These are phyloP conservation scores for Babylonia areolata DNA, from an alignment of 1,140 invertebrate species.

Conservation along the genomic window DNA sequence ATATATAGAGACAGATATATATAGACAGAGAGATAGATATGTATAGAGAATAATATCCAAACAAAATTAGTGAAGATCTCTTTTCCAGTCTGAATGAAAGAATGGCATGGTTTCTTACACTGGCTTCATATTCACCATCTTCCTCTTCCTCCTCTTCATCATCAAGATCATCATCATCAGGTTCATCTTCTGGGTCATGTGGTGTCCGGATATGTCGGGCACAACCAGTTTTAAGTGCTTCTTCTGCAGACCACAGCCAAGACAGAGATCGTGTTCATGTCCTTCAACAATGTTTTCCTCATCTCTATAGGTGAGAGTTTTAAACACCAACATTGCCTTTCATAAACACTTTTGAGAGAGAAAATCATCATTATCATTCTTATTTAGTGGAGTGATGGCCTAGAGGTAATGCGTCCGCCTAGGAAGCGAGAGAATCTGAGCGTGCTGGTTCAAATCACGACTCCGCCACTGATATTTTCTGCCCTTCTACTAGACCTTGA, in stretches of 20 bases:
- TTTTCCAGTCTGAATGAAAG: neutral
- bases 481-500: no score
- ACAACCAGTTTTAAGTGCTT: slow-evolving; percentile 51
- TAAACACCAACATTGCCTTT: no score
- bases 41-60: no score
- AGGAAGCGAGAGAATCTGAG: no score
- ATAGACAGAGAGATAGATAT: no score
- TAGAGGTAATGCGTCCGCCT: no score
- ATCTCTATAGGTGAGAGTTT: neutral
- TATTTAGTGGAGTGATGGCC: no score
- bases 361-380: neutral
- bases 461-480: no score
- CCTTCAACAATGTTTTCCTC: neutral
- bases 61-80: neutral
- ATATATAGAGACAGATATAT: no score
- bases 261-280: neutral
- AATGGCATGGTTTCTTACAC: neutral
- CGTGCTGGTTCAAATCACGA: no score
- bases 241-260: no score
- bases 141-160: slow-evolving; percentile 27
- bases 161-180: slow-evolving; percentile 45
- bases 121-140: neutral
- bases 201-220: slow-evolving; percentile 67
- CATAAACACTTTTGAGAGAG: no score
- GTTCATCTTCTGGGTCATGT: slow-evolving; percentile 49